Evolutionary conservation across 1,140 invertebrate species (phyloP).

Genomic region (Himalopsyche phryganea): DNA sequence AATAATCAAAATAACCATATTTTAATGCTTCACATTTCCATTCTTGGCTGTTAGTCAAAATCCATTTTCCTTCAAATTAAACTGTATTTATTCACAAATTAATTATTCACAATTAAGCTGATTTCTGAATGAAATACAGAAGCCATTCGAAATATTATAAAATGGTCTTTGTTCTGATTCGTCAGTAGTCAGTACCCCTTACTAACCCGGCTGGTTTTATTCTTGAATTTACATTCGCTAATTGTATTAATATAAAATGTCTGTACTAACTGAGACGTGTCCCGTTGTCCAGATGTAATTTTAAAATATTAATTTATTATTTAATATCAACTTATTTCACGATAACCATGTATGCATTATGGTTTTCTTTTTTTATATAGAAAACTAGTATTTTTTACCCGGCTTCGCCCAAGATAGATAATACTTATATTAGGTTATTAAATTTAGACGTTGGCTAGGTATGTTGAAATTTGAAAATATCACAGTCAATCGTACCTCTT

Average conservation of each 20-base stretch:
- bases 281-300: constrained; percentile 6
- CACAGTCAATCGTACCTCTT: too few species aligned
- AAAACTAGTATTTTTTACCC: too few species aligned
- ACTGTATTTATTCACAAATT: constrained; percentile 35
- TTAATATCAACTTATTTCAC: too few species aligned
- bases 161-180: constrained; percentile 35
- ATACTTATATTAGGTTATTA: too few species aligned
- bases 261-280: constrained; percentile 8
- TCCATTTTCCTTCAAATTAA: constrained; percentile 32
- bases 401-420: too few species aligned
- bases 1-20: constrained; percentile 14
- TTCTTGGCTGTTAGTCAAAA: constrained; percentile 19
- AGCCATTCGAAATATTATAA: constrained; percentile 33
- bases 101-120: constrained; percentile 36
- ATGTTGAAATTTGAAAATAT: too few species aligned
- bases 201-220: constrained; percentile 19
- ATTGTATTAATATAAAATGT: constrained; percentile 31
- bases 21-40: constrained; percentile 7
- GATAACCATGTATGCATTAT: too few species aligned
- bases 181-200: constrained; percentile 8
- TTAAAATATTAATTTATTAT: too few species aligned
- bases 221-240: constrained; percentile 34
- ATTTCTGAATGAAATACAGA: constrained; percentile 34
- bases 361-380: too few species aligned
- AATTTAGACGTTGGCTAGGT: too few species aligned